Conservation (phyloP, 1,140 invertebrate species). For the honey bee (Apis mellifera) region Amel_HAv3.1 CM009940.2:3483001-3483500, state of each 20-base stretch:
- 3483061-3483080: too few relatives aligned
- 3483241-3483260: background rate
- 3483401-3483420: background rate
- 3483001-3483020: slow-evolving; percentile 21
- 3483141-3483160: slow-evolving; percentile 38
- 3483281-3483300: background rate
- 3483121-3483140: background rate
- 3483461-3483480: background rate
- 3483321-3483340: slow-evolving; percentile 7
- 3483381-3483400: background rate
- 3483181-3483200: slow-evolving; percentile 11
- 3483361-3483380: too few relatives aligned
- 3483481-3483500: background rate
- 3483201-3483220: background rate
- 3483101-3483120: background rate
- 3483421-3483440: slow-evolving; percentile 2
- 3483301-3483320: background rate
- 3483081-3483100: slow-evolving; percentile 5
- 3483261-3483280: slow-evolving; percentile 24
- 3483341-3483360: background rate
- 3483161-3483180: slow-evolving; percentile 26
- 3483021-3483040: background rate
- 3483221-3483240: background rate
- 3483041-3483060: background rate
- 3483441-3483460: background rate